Base-by-base conservation (phyloP, 2,797 vertebrate species). In the Onychomys leucogaster region DNA sequence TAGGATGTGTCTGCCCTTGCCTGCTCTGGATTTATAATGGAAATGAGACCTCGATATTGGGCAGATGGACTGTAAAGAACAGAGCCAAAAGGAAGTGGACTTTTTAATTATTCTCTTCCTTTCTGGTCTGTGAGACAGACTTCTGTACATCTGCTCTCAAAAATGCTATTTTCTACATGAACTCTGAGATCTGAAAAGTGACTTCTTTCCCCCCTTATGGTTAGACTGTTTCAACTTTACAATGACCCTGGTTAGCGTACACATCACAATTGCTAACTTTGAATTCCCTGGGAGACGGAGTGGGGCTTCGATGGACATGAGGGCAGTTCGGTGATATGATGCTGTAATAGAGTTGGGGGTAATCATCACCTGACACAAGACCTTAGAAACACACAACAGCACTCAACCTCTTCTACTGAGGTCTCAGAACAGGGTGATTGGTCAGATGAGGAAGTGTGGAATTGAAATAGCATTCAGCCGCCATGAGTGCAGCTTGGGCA, bases 191-290 rank as follows among this genome's bases (percentile, higher is more conserved):
- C 29, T 55, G 32, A 49, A 95, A 76, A 87, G 27, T 63, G 81
- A 43, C 55, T 69, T 87, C 75, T 82, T 65, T 43, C 82, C 11
- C 23, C 21, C 12, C 3, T 4, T 49, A 59, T 43, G 25, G 25
- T 49, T 37, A 80, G 29, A 95, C n/a, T 93, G 77, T 88, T 95
- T 96, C 41, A 83, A 91, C 84, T 91, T 85, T 78, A 59, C n/a
- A 87, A 69, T 91, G 93, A 87, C 23, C 17, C 78, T 55, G 57
- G 80, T 83, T 63, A 94, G 7, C 65, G 73, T 55, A 41, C 78
- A 88, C 63, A 4, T 75, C 82, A 86, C 23, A 52, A 16, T 93
- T 69, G 91, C 2, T 88, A 57, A 57, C 34, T 95, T 83, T 73
- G 89, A 94, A 96, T 95, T 78, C 41, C 25, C 19, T 73, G 89